Evolutionary conservation across 2,888 invertebrate species (phyloP).

Genomic region (Drosophila neonasuta): DNA sequence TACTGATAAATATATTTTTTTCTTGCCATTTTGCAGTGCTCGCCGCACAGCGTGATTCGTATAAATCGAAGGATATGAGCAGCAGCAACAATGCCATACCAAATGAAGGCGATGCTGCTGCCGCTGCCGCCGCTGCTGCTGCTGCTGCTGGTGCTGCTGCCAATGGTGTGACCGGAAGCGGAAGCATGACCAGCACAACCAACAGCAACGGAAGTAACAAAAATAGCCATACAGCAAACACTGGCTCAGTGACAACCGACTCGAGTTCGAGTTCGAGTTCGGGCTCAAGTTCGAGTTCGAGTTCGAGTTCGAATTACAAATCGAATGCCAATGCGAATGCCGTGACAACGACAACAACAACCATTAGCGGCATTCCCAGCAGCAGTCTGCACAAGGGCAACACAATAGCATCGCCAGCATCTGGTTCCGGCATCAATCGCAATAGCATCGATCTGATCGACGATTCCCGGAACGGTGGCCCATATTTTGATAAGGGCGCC

Average conservation of each 20-base stretch:
- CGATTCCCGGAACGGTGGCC: constrained; percentile 85
- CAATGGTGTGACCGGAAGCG: constrained; percentile 62
- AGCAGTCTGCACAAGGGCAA: constrained; percentile 65
- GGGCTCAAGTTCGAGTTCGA: constrained; percentile 29
- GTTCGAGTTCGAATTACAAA: constrained; percentile 19
- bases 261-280: constrained; percentile 43
- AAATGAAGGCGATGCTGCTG: constrained; percentile 51
- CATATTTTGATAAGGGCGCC: constrained; percentile 88
- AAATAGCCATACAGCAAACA: constrained; percentile 49
- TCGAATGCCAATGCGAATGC: constrained; percentile 10
- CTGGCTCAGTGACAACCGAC: constrained; percentile 58
- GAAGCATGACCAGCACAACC: constrained; percentile 53
- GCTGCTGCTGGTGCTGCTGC: constrained; percentile 32
- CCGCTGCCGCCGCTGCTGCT: constrained; percentile 27
- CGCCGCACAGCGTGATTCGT: constrained; percentile 81
- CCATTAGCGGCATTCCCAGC: constrained; percentile 59
- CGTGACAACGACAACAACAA: constrained; percentile 20
- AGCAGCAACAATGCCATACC: constrained; percentile 76
- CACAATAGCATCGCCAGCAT: constrained; percentile 50
- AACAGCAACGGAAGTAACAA: constrained; percentile 62
- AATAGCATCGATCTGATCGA: constrained; percentile 80
- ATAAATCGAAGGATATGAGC: constrained; percentile 79
- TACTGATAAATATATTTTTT: constrained; percentile 8
- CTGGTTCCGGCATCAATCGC: constrained; percentile 69
- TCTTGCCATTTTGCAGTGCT: constrained; percentile 62